Conservation (phyloP, 2,113 vertebrate species). For the Phainopepla nitens region DNA sequence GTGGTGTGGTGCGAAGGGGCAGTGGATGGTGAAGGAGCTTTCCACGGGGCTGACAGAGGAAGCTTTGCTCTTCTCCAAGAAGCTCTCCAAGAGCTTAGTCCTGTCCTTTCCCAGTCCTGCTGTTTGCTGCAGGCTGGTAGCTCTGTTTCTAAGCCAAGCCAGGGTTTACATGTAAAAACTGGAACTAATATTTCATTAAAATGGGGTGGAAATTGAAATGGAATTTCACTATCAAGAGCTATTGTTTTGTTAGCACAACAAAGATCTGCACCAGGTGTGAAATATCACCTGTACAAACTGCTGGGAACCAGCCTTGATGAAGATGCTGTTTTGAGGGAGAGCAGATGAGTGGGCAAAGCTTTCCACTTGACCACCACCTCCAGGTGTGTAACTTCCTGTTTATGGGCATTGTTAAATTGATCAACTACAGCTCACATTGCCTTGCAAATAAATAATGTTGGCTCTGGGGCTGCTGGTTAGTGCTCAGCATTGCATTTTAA, state of each 20-base stretch:
- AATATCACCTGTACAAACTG: not conserved
- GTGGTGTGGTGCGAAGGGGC: fast-evolving
- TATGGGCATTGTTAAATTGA: fast-evolving
- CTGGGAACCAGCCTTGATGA: not conserved
- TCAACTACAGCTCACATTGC: fast-evolving
- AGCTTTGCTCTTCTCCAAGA: too few relatives aligned
- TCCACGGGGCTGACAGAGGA: fast-evolving
- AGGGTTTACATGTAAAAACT: not conserved
- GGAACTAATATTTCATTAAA: not conserved
- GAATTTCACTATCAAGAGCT: fast-evolving
- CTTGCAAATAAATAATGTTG: fast-evolving
- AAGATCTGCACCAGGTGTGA: not conserved
- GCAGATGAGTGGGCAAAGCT: not conserved
- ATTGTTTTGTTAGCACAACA: not conserved
- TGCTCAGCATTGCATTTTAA: not conserved
- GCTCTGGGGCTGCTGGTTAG: fast-evolving
- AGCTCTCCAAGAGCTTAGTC: not conserved
- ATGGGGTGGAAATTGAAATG: not conserved
- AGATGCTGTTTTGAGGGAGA: fast-evolving
- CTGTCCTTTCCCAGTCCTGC: not conserved
- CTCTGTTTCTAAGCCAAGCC: not conserved
- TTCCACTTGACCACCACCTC: fast-evolving
- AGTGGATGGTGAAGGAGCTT: fast-evolving
- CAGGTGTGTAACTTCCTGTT: fast-evolving
- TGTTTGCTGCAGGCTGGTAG: not conserved